Percentiles rank a stretch among this genome's conserved stretches.
Conservation (phyloP, 2,888 invertebrate genomes). For the Parasteatoda lunata region DNA sequence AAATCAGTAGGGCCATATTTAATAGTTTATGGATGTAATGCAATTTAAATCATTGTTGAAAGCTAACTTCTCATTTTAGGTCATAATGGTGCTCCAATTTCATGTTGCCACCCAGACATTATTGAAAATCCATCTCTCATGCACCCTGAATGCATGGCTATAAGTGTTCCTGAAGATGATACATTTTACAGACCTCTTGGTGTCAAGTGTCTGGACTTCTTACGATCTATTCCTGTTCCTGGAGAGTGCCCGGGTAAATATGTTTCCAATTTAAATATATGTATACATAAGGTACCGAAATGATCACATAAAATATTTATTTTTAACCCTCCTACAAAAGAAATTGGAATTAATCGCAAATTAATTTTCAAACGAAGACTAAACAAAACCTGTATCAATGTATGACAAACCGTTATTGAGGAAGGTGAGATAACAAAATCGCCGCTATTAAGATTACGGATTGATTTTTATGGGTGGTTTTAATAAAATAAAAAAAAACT, state of each 20-base stretch:
- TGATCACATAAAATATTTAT: not conserved
- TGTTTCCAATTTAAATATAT: not conserved
- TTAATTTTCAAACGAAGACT: not conserved
- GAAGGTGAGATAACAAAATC: too few relatives aligned
- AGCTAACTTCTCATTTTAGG: constrained; percentile 9
- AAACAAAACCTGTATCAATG: not conserved
- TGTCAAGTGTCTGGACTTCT: constrained; percentile 86
- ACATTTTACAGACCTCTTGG: constrained; percentile 83
- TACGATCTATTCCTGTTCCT: constrained; percentile 80
- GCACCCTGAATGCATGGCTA: constrained; percentile 91
- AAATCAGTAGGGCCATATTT: too few relatives aligned
- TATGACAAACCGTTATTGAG: not conserved
- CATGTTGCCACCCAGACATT: constrained; percentile 50
- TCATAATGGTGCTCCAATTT: constrained; percentile 51
- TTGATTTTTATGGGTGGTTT: too few relatives aligned
- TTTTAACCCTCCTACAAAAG: not conserved
- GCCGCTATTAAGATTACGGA: too few relatives aligned
- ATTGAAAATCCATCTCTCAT: constrained; percentile 72
- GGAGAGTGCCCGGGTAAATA: constrained; percentile 51
- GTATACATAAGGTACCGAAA: not conserved
- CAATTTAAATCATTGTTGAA: too few relatives aligned
- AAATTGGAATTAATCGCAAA: not conserved
- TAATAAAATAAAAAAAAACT: too few relatives aligned
- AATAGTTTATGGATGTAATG: too few relatives aligned
- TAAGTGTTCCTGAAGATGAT: constrained; percentile 83